Base-by-base conservation (phyloP, 2,797 vertebrate genomes). In the Poecilia wingei region DNA sequence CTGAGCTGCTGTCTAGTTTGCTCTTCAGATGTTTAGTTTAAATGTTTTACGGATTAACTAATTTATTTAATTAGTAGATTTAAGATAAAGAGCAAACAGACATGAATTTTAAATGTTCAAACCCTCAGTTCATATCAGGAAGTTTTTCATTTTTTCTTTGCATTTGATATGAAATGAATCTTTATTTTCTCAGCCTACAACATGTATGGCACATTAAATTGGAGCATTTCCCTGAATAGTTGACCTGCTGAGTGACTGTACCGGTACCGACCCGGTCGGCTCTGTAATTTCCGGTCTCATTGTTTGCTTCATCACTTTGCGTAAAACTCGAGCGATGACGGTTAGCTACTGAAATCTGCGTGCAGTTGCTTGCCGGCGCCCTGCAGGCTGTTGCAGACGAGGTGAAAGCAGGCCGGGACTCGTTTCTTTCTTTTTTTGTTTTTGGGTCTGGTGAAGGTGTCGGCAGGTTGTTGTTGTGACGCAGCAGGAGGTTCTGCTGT, bases 401-500 rank as follows among this genome's bases (percentile, higher is more conserved):
- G 28, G 28, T 20, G 18, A 33, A n/a, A 74, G 51, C 68, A 69
- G 46, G 4, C 1, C 2, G 79, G 36, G 25, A 28, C 91, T 78
- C 78, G 88, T 80, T 49, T 8, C 49, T 51, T 47, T 47, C 13
- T 46, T 14, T 45, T 45, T 46, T 20, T 49, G 6, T 20, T 25
- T 79, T 59, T 79, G 74, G 33, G 39, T 71, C 14, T 36, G 72
- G 81, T 79, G 47, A 64, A 20, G 14, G 75, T 2, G 22, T 47
- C 69, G 66, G 14, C 39, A 13, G 66, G 66, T 61, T 18, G 12
- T 61, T 61, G 80, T 74, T 80, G 77, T 77, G 46, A 57, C 12
- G 59, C 25, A n/a, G 20, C 13, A 10, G 85, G 75, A 70, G 0
- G 84, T 78, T 85, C 81, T 82, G 82, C 73, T 39, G 82, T 83